Conservation (phyloP, 2,113 vertebrate species). For the Xerus inauris region DNA sequence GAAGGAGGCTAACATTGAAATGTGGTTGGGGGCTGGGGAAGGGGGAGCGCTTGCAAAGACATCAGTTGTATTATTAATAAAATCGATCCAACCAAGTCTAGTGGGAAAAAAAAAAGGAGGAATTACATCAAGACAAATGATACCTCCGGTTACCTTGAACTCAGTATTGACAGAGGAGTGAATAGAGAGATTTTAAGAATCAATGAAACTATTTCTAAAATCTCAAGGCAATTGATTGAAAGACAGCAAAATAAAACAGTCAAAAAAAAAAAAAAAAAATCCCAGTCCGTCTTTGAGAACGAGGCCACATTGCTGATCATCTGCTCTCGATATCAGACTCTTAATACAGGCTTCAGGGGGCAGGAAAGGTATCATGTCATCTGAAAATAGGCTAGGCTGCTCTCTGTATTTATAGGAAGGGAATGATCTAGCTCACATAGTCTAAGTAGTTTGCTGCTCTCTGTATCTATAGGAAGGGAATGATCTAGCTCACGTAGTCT, state of each 20-base stretch:
- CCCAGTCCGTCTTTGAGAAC: conserved; percentile 59
- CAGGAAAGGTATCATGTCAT: neutral
- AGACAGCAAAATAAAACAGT: conserved; percentile 67
- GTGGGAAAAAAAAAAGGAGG: neutral
- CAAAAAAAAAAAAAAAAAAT: conserved; percentile 25
- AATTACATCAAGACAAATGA: conserved; percentile 77
- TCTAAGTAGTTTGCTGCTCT: conserved; percentile 51
- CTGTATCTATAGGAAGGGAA: conserved; percentile 73
- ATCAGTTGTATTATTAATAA: conserved; percentile 76
- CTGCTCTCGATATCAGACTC: neutral
- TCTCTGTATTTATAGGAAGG: conserved; percentile 71
- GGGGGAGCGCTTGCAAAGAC: conserved; percentile 30
- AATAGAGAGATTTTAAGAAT: conserved; percentile 62
- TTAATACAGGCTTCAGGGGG: conserved; percentile 2
- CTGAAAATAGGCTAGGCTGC: conserved; percentile 58
- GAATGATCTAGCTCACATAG: conserved; percentile 52
- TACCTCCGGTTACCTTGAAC: conserved; percentile 70
- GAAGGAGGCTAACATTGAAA: conserved; percentile 31
- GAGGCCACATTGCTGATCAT: conserved; percentile 26
- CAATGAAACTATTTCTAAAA: conserved; percentile 69
- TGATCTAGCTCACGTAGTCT: conserved; percentile 49
- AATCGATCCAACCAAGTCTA: conserved; percentile 58
- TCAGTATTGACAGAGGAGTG: conserved; percentile 58
- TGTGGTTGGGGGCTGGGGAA: neutral
- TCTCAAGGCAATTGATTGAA: conserved; percentile 65